Percentiles rank a stretch among this genome's conserved stretches.
phyloP scores from a whole-genome alignment of 2,113 vertebrate species.

The Morone chrysops region DNA sequence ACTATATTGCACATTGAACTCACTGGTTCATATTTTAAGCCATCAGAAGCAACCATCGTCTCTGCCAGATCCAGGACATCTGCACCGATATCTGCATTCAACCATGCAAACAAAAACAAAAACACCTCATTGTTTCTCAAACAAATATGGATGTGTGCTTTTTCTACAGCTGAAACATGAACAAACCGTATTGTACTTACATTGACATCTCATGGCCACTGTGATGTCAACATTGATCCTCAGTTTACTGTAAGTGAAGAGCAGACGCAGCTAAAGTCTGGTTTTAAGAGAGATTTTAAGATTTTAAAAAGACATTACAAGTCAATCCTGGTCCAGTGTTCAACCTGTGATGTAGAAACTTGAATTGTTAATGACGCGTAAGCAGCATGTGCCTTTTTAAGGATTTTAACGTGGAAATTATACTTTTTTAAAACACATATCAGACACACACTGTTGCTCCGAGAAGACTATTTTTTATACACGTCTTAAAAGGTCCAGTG shows the following conservation, averaged over 20 bases:
- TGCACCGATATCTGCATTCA: conserved; percentile 91
- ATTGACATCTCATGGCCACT: conserved; percentile 98
- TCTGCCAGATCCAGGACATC: conserved; percentile 97
- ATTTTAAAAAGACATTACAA: too few species aligned
- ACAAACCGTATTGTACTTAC: conserved; percentile 85
- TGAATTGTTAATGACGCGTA: too few species aligned
- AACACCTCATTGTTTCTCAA: neutral
- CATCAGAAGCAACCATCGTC: conserved; percentile 97
- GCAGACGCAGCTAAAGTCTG: neutral
- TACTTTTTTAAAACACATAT: too few species aligned
- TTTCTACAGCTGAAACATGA: neutral
- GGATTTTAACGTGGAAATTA: too few species aligned
- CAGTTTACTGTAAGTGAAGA: conserved; percentile 89
- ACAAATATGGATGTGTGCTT: neutral
- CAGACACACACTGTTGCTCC: too few species aligned
- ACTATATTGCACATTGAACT: conserved; percentile 64
- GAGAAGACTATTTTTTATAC: too few species aligned
- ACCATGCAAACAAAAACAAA: conserved; percentile 1
- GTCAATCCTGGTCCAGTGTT: too few species aligned
- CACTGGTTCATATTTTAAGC: conserved; percentile 94
- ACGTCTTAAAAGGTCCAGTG: too few species aligned
- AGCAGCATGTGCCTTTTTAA: too few species aligned
- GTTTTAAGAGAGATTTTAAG: too few species aligned
- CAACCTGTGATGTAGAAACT: too few species aligned
- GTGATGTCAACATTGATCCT: conserved; percentile 98